Evolutionary conservation across 2,113 vertebrate species (phyloP), one percentile per base, ranked within the genome.

Genomic region (Oryzias melastigma): DNA sequence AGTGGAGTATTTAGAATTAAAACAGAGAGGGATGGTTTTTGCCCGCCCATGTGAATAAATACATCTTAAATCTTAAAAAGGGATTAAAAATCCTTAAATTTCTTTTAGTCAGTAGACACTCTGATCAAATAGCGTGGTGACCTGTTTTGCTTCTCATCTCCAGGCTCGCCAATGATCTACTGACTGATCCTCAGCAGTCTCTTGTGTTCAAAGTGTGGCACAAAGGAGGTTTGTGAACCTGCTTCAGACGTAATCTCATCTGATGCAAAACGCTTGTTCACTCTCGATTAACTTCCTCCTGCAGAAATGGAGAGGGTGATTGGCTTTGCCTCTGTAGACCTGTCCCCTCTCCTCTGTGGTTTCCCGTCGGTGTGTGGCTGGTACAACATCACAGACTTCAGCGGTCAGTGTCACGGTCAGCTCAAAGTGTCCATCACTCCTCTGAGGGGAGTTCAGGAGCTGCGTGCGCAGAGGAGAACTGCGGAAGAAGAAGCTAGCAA

Each of bases 191-290:
- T 14, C 94, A 94, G 42, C 94, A 97, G 81, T 93, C 87, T 5
- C 88, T 99, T 47, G 95, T 99, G 62, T 98, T 99, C 81, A 98
- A 98, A 92, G 93, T 99, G 41, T 98, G 97, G 96, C 94, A 98
- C 82, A 96, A 94, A 97, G 92, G 93, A 95, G 95, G 95, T 98
- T 93, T 73, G 75, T 48, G 17, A 51, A 7, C n/a, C 14, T 19
- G 1, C 43, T 63, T 66, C 10, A 44, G 10, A 1, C 15, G 47
- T 0, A 1, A 41, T 7, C 7, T 45, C 1, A 25, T 52, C 4
- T 64, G 3, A 50, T 55, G 42, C n/a, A 7, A 54, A 44, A 3
- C 3, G 24, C 52, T 45, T 6, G 14, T 68, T 64, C 3, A 52
- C 5, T 19, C 7, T 25, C 17, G 8, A 17, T 62, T 66, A 6